phyloP scores from a whole-genome alignment of 2,888 invertebrate species.

The Cistogaster globosa region DNA sequence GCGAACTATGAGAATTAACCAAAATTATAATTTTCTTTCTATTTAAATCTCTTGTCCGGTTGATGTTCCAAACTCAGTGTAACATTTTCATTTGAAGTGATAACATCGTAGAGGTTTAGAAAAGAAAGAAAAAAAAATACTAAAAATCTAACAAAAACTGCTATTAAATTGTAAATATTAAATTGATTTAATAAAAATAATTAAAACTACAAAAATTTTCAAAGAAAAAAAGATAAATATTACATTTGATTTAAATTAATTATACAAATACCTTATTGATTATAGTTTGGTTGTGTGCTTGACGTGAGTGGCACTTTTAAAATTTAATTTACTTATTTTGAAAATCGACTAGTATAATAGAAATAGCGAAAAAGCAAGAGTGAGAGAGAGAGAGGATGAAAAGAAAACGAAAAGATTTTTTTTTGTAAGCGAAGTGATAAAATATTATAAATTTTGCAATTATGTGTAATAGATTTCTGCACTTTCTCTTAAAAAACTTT shows the following conservation, averaged over 20 bases:
- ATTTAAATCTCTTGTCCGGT: no score
- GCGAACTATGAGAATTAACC: no score
- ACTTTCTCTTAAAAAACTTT: conserved; percentile 28
- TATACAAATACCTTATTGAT: conserved; percentile 5
- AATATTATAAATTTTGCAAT: background rate
- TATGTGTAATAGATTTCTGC: conserved; percentile 14
- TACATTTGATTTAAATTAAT: background rate
- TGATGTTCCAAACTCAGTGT: no score
- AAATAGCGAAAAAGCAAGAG: background rate
- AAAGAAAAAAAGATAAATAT: conserved; percentile 14
- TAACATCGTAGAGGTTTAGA: no score
- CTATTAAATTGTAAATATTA: background rate
- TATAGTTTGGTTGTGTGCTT: conserved; percentile 4
- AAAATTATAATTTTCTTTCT: no score
- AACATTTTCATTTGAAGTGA: no score
- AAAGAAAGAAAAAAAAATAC: no score
- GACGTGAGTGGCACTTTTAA: conserved; percentile 24
- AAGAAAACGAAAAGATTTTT: background rate
- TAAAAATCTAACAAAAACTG: background rate
- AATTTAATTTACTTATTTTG: background rate
- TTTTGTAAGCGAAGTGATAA: conserved; percentile 2
- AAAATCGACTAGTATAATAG: background rate
- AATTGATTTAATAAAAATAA: background rate
- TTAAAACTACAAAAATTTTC: conserved; percentile 5
- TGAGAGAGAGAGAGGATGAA: background rate